Conservation (phyloP, 2,113 vertebrate genomes). For the Aspidoscelis tigris region DNA sequence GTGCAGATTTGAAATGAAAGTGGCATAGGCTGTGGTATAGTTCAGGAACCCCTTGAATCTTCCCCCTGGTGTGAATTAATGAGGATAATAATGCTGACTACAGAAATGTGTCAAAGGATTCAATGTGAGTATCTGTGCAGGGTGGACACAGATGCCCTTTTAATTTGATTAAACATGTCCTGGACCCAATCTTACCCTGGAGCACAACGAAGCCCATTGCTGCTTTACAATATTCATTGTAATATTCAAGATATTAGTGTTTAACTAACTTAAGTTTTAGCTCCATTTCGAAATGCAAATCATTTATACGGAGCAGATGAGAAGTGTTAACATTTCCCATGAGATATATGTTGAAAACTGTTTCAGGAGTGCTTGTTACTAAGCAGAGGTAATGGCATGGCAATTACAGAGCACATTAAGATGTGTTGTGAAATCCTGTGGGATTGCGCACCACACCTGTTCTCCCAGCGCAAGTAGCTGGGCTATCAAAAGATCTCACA, state of each 20-base stretch:
- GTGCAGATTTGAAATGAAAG: constrained; percentile 9
- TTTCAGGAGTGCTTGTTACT: neutral
- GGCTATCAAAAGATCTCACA: constrained; percentile 7
- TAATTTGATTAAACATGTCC: neutral
- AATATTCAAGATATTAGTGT: neutral
- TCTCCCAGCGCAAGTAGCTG: neutral
- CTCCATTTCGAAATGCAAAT: neutral
- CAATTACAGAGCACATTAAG: neutral
- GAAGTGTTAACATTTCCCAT: neutral
- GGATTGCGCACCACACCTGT: constrained; percentile 14
- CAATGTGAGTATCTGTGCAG: neutral
- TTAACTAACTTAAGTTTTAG: neutral
- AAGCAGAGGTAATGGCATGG: neutral
- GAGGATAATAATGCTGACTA: neutral
- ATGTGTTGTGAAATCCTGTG: constrained; percentile 15
- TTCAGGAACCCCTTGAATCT: neutral
- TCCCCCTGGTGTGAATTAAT: neutral
- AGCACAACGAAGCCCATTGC: neutral
- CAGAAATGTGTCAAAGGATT: neutral
- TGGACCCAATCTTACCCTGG: neutral
- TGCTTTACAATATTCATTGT: neutral
- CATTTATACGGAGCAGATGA: neutral
- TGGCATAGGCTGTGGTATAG: neutral
- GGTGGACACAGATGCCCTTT: neutral
- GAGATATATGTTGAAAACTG: neutral